Evolutionary conservation across 1,140 invertebrate species (phyloP).

Genomic region (Ceratosolen solmsi): DNA sequence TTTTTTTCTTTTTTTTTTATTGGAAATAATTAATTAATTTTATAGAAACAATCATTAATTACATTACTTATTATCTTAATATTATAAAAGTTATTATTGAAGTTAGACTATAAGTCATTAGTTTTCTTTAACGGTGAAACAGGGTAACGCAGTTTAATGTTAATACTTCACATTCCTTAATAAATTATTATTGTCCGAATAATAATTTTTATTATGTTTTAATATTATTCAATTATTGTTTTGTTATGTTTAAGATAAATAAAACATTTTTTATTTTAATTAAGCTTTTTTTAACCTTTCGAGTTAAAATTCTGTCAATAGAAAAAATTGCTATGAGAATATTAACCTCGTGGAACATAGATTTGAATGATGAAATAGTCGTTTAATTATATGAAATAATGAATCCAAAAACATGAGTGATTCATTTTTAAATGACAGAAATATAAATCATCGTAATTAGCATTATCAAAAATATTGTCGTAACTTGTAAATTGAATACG

Average conservation of each 20-base stretch:
- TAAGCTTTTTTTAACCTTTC: slow-evolving; percentile 14
- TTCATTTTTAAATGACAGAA: not conserved
- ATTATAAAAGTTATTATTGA: not conserved
- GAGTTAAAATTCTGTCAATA: slow-evolving; percentile 1
- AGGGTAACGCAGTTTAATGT: not conserved
- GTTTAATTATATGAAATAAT: too few relatives aligned
- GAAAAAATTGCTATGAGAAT: not conserved
- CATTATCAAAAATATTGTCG: too few relatives aligned
- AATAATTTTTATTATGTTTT: slow-evolving; percentile 21
- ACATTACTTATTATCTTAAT: not conserved
- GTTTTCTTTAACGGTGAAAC: slow-evolving; percentile 12
- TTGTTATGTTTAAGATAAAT: slow-evolving; percentile 19
- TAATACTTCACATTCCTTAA: slow-evolving; percentile 36
- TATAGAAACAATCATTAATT: not conserved
- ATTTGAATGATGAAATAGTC: too few relatives aligned
- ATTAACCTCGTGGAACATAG: not conserved
- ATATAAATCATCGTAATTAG: too few relatives aligned
- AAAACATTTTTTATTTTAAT: not conserved
- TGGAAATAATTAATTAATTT: not conserved
- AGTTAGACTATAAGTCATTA: not conserved
- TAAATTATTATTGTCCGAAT: slow-evolving; percentile 20
- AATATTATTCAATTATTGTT: slow-evolving; percentile 14
- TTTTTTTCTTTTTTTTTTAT: not conserved
- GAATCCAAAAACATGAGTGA: not conserved
- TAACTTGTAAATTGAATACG: too few relatives aligned